Conservation (phyloP, 2,888 invertebrate species). For the Eumerus sabulonum region DNA sequence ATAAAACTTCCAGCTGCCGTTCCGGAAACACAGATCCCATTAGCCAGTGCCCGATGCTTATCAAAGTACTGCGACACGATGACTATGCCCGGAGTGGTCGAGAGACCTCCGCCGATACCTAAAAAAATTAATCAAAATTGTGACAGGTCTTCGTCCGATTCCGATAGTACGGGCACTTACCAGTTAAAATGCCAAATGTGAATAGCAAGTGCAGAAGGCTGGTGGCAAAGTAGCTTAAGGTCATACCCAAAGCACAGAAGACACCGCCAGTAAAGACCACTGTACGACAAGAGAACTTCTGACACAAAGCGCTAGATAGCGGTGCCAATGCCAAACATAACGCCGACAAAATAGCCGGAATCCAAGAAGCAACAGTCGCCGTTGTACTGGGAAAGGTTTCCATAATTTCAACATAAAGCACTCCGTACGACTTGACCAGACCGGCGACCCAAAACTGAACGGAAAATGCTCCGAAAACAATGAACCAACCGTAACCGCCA, state of each 20-base stretch:
- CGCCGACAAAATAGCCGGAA: slow-evolving; percentile 88
- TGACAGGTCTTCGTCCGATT: too few species aligned
- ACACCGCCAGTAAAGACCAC: slow-evolving; percentile 87
- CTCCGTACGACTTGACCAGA: slow-evolving; percentile 89
- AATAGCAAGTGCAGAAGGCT: slow-evolving; percentile 85
- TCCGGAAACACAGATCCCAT: slow-evolving; percentile 89
- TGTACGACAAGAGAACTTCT: slow-evolving; percentile 84
- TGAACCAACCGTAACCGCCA: slow-evolving; percentile 89
- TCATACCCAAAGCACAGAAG: slow-evolving; percentile 85
- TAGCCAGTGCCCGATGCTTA: slow-evolving; percentile 88
- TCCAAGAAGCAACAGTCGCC: slow-evolving; percentile 88
- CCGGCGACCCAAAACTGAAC: slow-evolving; percentile 91
- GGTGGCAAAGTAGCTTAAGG: slow-evolving; percentile 85
- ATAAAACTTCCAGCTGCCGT: slow-evolving; percentile 90
- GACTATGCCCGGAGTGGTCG: slow-evolving; percentile 89
- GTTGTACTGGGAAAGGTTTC: slow-evolving; percentile 88
- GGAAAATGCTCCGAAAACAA: slow-evolving; percentile 88
- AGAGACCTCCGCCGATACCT: slow-evolving; percentile 89
- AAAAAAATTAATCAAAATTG: slow-evolving; percentile 17
- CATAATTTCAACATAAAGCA: slow-evolving; percentile 89
- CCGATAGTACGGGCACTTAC: too few species aligned
- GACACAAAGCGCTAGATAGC: slow-evolving; percentile 86
- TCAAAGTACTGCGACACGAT: slow-evolving; percentile 90
- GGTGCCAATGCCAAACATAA: slow-evolving; percentile 88
- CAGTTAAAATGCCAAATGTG: slow-evolving; percentile 86